Conservation (phyloP, 2,888 invertebrate species). For the Aporophyla nigra region DNA sequence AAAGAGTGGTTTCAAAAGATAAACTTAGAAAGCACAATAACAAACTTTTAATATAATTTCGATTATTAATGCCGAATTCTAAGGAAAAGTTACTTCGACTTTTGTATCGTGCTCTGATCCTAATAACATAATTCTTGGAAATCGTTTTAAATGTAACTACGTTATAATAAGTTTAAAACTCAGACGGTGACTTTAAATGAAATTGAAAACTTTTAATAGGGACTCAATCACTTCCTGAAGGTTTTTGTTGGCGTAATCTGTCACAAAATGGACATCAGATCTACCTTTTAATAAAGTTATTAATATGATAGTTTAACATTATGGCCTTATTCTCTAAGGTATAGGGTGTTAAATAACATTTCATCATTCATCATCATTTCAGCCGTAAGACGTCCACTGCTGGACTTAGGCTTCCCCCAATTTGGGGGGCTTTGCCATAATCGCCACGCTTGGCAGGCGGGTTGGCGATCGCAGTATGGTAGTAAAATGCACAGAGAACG, state of each 20-base stretch:
- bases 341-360: no score
- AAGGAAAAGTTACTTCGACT: slow-evolving; percentile 1
- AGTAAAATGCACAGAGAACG: no score
- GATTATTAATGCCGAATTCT: neutral
- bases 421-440: no score
- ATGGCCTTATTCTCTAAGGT: neutral
- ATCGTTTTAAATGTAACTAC: slow-evolving; percentile 18
- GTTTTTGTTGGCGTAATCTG: slow-evolving; percentile 21
- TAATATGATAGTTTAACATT: neutral
- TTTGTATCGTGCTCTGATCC: slow-evolving; percentile 19
- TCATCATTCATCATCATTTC: no score
- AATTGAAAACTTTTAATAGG: slow-evolving; percentile 27
- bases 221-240: slow-evolving; percentile 18
- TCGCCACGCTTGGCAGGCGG: no score
- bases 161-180: slow-evolving; percentile 30
- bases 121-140: slow-evolving; percentile 30
- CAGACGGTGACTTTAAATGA: slow-evolving; percentile 14
- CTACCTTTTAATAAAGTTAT: neutral
- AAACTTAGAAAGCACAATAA: neutral
- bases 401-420: no score
- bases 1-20: neutral
- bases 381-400: no score
- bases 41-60: slow-evolving; percentile 4
- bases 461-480: no score
- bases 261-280: neutral